Conservation (phyloP, 2,113 vertebrate genomes). For the Phrynocephalus versicolor region DNA sequence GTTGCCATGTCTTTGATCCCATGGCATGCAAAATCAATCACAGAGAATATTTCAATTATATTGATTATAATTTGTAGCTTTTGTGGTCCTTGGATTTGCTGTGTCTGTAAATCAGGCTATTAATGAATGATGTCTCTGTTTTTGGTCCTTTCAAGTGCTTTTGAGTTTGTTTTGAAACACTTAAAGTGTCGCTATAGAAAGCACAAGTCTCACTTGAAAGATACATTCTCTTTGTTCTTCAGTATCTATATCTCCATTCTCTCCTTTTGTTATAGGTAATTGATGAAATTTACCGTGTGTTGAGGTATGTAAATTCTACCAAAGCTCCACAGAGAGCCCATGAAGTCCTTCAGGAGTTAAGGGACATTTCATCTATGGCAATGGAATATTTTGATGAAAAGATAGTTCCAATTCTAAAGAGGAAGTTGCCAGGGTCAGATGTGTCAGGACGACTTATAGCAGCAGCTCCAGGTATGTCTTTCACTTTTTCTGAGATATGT, state of each 20-base stretch:
- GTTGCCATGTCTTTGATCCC: not conserved
- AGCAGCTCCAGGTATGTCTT: conserved; percentile 89
- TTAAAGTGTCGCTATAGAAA: not conserved
- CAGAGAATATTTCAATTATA: not conserved
- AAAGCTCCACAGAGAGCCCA: conserved; percentile 97
- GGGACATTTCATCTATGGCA: conserved; percentile 99
- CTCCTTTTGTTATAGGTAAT: conserved; percentile 86
- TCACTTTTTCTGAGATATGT: not conserved
- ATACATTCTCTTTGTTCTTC: not conserved
- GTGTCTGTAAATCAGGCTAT: not conserved
- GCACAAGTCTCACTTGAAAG: not conserved
- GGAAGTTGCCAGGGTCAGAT: conserved; percentile 94
- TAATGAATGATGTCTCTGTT: not conserved
- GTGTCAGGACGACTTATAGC: conserved; percentile 95
- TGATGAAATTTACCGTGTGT: conserved; percentile 97
- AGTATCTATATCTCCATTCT: conserved; percentile 54
- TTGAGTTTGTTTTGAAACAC: not conserved
- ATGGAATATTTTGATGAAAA: conserved; percentile 99
- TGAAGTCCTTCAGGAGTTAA: conserved; percentile 95
- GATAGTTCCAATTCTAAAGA: conserved; percentile 97
- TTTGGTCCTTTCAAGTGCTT: not conserved
- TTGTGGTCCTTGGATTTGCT: not conserved
- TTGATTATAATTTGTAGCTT: not conserved
- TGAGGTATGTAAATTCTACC: conserved; percentile 97
- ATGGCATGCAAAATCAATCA: not conserved